A percentile compares a stretch with the other conserved stretches of the same genome.
These are phyloP conservation scores for Eupithecia centaureata DNA, from an alignment of 2,888 invertebrate species.

Conservation along the genomic window DNA sequence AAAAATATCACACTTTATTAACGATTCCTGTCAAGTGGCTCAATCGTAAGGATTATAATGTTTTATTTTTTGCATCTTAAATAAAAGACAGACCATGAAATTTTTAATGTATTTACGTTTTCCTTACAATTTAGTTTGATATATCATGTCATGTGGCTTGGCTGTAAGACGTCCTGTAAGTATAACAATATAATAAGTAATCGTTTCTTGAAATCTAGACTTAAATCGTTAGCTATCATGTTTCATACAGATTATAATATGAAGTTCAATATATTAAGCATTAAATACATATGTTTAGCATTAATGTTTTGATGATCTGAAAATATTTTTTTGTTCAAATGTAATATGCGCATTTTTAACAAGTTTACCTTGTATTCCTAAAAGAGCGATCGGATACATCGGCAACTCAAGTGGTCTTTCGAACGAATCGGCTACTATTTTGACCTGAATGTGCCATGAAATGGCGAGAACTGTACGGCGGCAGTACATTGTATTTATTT, in stretches of 20 bases:
- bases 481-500: conserved; percentile 64
- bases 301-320: background rate
- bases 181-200: too few relatives aligned
- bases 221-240: background rate
- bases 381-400: background rate
- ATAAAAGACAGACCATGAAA: too few relatives aligned
- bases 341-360: background rate
- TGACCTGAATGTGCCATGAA: conserved; percentile 32
- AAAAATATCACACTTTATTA: too few relatives aligned
- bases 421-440: background rate
- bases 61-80: too few relatives aligned
- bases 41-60: too few relatives aligned
- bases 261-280: background rate
- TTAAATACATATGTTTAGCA: background rate
- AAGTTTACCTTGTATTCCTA: background rate
- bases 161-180: too few relatives aligned
- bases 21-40: too few relatives aligned
- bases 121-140: too few relatives aligned
- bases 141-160: too few relatives aligned
- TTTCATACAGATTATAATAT: background rate
- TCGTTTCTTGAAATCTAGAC: background rate
- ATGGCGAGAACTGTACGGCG: conserved; percentile 46
- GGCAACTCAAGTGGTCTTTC: background rate
- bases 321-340: background rate
- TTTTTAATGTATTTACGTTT: too few relatives aligned